Evolutionary conservation across 2,113 vertebrate genomes (phyloP).

Genomic region (Merops nubicus): DNA sequence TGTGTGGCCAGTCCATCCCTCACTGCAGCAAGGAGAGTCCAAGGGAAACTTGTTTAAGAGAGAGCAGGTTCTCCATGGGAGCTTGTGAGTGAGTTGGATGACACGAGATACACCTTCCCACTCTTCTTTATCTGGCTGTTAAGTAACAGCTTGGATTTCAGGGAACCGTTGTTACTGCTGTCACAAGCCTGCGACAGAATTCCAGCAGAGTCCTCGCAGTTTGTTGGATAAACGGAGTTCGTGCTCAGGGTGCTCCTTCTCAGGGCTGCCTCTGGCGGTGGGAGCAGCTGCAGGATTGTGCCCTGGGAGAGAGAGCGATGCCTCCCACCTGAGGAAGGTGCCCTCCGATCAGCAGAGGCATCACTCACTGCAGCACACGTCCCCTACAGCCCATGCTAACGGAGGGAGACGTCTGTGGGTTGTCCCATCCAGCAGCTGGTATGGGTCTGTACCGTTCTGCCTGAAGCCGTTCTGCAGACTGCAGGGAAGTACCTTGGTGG

Average conservation of each 20-base stretch:
- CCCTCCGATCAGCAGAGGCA: background rate
- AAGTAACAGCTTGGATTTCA: background rate
- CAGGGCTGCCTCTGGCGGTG: fast-evolving
- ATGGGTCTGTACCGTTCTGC: background rate
- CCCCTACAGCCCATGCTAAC: background rate
- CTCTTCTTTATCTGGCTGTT: background rate
- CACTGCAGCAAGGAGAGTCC: fast-evolving
- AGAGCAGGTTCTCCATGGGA: background rate
- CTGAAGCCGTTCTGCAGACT: background rate
- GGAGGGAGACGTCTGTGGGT: background rate
- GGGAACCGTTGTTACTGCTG: background rate
- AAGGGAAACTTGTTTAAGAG: background rate
- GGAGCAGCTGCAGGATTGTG: background rate
- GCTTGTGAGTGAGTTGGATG: background rate
- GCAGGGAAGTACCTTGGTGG: background rate
- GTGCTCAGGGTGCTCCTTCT: background rate
- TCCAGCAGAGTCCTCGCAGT: fast-evolving
- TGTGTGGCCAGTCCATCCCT: background rate
- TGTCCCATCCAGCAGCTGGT: background rate
- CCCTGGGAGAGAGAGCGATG: background rate
- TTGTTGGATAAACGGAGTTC: background rate
- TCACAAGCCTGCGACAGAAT: background rate
- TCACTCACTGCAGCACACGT: background rate
- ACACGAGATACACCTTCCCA: background rate
- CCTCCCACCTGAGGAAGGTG: background rate